Base-by-base conservation (phyloP, 2,888 invertebrate species). In the Liopterus haemorrhoidalis region DNA sequence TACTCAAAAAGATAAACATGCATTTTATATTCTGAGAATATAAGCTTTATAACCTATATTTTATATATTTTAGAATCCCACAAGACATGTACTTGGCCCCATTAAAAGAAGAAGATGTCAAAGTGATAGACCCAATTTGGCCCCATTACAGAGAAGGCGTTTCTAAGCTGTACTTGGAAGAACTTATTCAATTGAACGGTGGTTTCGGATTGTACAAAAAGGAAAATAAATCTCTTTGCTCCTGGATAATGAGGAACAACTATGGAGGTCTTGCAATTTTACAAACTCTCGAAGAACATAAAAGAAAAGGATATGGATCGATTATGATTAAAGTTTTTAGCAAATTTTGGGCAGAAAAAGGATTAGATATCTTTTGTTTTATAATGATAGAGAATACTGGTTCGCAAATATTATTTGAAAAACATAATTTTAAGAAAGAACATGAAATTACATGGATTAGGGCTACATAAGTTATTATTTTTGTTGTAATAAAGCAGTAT, bases 191-290 rank as follows among this genome's bases (percentile, higher is more conserved):
- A 42, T 49, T 59, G 45, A 69, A 68, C 47, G 61, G 58, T 16
- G 63, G 67, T 5, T 41, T 59, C 18, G 69, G 70, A 15, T 48
- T 69, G 1, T 69, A 64, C 51, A 52, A 62, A 8, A 67, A 64
- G 53, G 46, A 57, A 20, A 58, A 58, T 41, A 42, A 63, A 32
- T 50, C 58, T 41, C 49, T 70, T 30, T 58, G 67, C 5, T 60
- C 68, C 5, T 70, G 69, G 69, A 57, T 54, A 9, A 32, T 68
- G 22, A 58, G 60, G 30, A 62, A 62, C 41, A 60, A 62, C 16
- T 58, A 61, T 41, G 62, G 64, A 11, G 63, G 62, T 16, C 37
- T 68, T 38, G 62, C 60, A 9, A 54, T 63, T 5, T 54, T 68
- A 19, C 67, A 69, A 47, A 68, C 68, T 2, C 46, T 57, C 5